Base-by-base conservation (phyloP, 2,797 vertebrate genomes). In the Acanthurus lineatus region DNA sequence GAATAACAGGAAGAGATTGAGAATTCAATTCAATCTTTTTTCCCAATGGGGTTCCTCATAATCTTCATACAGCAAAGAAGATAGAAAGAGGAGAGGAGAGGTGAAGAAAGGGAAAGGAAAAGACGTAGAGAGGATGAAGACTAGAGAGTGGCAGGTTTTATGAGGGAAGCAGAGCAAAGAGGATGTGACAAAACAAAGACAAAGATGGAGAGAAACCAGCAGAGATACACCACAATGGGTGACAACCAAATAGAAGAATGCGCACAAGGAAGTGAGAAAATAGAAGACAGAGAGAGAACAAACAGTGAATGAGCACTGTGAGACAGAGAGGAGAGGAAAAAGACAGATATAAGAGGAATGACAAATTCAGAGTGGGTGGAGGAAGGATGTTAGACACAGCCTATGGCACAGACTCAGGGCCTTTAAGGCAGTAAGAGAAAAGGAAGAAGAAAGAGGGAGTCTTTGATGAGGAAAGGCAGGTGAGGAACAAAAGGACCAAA, bases 401-500 rank as follows among this genome's bases (percentile, higher is more conserved):
- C 48, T 56, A 28, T 62, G 72, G 76, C 85, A 56, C 9, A 49
- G 52, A 84, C 77, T 52, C 51, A 68, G 72, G 75, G 57, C 79
- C 78, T 35, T 42, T 14, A 47, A 57, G 66, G 76, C 64, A 58
- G 60, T 28, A 10, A 66, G 14, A 14, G 38, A 20, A 57, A 52
- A 28, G 19, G 64, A 73, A 32, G 64, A 75, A 44, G 48, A 71
- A 72, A 61, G 32, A 57, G 11, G 64, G 38, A 9, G 76, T 66
- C 73, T 82, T 79, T 86, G 73, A 84, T 76, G 84, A 84, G 57
- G 63, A 79, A 73, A 74, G 82, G 70, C 62, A 67, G 59, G 79
- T 76, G 63, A 61, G 80, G 25, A 67, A 69, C 56, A 73, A 70
- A 78, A 70, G 66, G 74, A 77, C 49, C 57, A 54, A 80, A 44